Evolutionary conservation across 2,797 vertebrate genomes (phyloP), one percentile per base, ranked within the genome.

Genomic region (Mareca strepera): DNA sequence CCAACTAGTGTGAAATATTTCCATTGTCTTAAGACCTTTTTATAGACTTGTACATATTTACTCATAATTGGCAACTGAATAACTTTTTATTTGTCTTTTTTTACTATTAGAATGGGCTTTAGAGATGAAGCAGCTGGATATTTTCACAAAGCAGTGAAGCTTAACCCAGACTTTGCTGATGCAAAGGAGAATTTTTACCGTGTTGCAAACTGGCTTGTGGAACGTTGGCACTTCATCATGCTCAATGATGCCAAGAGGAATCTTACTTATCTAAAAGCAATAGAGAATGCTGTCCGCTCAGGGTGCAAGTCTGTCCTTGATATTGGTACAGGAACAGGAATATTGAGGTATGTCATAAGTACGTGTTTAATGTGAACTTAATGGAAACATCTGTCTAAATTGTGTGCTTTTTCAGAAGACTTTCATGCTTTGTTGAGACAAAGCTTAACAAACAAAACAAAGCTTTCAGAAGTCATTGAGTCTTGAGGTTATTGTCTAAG

Each of bases 171-270:
- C 89, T 99, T 98, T 56, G 98, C 95, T 8, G 99, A 99, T 63
- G 99, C 99, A 52, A 99, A 98, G 94, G 99, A 99, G 97, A 99
- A 99, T 96, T 99, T 99, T 94, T 99, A 99, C 95, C 98, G 99
- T 0, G 99, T 99, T 91, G 99, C 99, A 14, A 99, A 99, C 98
- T 99, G 99, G 99, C 97, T 99, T 92, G 99, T 99, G 91, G 99
- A 99, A 90, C 99, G 99, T 78, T 99, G 99, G 99, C 99, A 99
- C 93, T 99, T 99, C 97, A 96, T 99, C 46, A 99, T 99, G 99
- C 99, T 99, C 70, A 99, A 99, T 3, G 99, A 99, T 94, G 97
- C 91, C 29, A 98, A 96, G 59, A 98, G 99, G 95, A 99, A 99
- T 95, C 94, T 92, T 60, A 98, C 98, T 86, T 99, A 99, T 96